These are phyloP conservation scores for Drosophila gunungcola DNA, from an alignment of 1,140 invertebrate genomes.

Conservation along the genomic window DNA sequence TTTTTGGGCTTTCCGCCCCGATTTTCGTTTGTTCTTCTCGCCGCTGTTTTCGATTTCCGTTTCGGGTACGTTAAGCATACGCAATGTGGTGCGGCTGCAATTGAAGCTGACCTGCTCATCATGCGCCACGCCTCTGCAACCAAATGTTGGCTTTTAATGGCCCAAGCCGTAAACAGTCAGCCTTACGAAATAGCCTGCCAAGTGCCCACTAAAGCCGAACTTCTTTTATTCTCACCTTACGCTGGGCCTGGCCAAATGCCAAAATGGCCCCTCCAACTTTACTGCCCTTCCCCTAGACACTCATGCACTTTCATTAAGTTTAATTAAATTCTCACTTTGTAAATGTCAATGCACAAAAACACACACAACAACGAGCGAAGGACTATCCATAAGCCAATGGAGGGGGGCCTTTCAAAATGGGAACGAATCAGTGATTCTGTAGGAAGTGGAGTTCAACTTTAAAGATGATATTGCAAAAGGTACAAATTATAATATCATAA, in stretches of 20 bases:
- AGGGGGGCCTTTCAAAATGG: not conserved
- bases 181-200: slow-evolving; percentile 50
- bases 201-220: slow-evolving; percentile 50
- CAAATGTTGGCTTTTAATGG: slow-evolving; percentile 38
- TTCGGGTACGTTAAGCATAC: slow-evolving; percentile 74
- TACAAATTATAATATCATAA: not conserved
- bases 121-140: slow-evolving; percentile 7
- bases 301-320: slow-evolving; percentile 81
- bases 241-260: slow-evolving; percentile 20
- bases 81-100: slow-evolving; percentile 55
- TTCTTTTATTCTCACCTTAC: slow-evolving; percentile 35
- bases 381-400: slow-evolving; percentile 49
- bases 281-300: slow-evolving; percentile 36
- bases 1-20: slow-evolving; percentile 15
- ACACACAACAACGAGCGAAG: slow-evolving; percentile 36
- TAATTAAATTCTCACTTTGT: slow-evolving; percentile 83
- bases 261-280: slow-evolving; percentile 15
- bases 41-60: slow-evolving; percentile 45
- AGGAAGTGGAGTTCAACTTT: too few relatives aligned
- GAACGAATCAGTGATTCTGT: slow-evolving; percentile 5
- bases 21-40: slow-evolving; percentile 12
- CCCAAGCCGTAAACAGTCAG: slow-evolving; percentile 51
- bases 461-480: too few relatives aligned
- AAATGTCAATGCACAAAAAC: slow-evolving; percentile 75
- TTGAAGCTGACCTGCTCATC: slow-evolving; percentile 45